Evolutionary conservation across 2,888 invertebrate species (phyloP), one percentile per base, ranked within the genome.

Genomic region (Suillia variegata): DNA sequence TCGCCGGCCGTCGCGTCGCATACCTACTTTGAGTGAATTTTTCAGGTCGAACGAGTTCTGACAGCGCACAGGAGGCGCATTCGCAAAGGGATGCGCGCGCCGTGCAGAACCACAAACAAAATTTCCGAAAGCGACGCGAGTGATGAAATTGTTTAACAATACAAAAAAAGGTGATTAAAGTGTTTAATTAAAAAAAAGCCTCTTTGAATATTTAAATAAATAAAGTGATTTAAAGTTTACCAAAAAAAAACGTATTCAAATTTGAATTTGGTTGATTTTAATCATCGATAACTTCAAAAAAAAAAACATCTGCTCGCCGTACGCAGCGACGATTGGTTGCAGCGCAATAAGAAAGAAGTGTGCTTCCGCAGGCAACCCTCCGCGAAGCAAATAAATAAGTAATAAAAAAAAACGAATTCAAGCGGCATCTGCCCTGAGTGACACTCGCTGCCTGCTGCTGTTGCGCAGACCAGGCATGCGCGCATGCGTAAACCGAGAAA

Each of bases 1-100:
- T n/a, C n/a, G n/a, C n/a, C n/a, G n/a, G n/a, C n/a, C n/a, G n/a
- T n/a, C n/a, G n/a, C n/a, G n/a, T n/a, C n/a, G n/a, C n/a, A n/a
- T n/a, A n/a, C n/a, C n/a, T n/a, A n/a, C n/a, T n/a, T n/a, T n/a
- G n/a, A 13, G 38, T 8, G 38, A 48, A 33, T 55, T 56, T 59
- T 64, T 65, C 66, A 68, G 59, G 67, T 68, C 63, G 65, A 64
- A 70, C 67, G 58, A 61, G 66, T 67, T 70, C 62, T 64, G 49
- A 47, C 50, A 48, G 51, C 38, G 54, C 59, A 60, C 55, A 61
- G 54, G 59, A 58, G 61, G 56, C 61, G 65, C 68, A 70, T 67
- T 70, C 64, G 63, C 63, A 60, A 65, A 70, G 68, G 66, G 65
- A 66, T 66, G 51, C 56, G 61, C 65, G 62, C 56, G 59, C 51